Evolutionary conservation across 2,888 invertebrate genomes (phyloP), one percentile per base, ranked within the genome.

Genomic region (Stenchaetothrips biformis): DNA sequence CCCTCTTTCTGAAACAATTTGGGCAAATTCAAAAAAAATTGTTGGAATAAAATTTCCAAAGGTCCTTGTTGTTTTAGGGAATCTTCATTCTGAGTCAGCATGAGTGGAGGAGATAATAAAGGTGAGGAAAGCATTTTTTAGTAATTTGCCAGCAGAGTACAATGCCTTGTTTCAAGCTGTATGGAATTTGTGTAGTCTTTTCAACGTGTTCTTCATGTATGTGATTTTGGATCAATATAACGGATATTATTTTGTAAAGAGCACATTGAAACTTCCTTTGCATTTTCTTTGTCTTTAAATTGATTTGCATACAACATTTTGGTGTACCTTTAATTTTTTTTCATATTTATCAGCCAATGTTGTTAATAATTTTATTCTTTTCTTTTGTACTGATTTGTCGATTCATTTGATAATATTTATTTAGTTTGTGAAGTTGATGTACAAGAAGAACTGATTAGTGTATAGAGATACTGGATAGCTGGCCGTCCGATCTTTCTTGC

Each of bases 351-450:
- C 67, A 74, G 67, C 67, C 67, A 74, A 74, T 74, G 67, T 25
- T 74, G 67, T 74, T 74, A 74, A 21, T 74, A 74, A 74, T 74
- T 74, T 74, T 21, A 74, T 74, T 74, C 2, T 74, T 74, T 74
- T 74, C 67, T 74, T 74, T 74, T 74, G 25, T 74, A 74, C 67
- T 74, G 67, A n/a, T n/a, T 74, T 74, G 67, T 25, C 67, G 67
- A 74, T 74, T 74, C 67, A 74, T 74, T 74, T 74, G 25, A 25
- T 74, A 74, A 74, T n/a, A n/a, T 74, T 74, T 74, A 74, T 74
- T 74, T 74, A 74, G 67, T 74, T 74, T 74, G 67, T 74, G 67
- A 74, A 25, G n/a, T n/a, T 74, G 67, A 74, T 74, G 67, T 74
- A 74, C 59, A 59, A 16, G n/a, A n/a, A 59, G 59, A 59, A 59